Evolutionary conservation across 2,113 vertebrate species (phyloP).

Genomic region (Leptosomus discolor): DNA sequence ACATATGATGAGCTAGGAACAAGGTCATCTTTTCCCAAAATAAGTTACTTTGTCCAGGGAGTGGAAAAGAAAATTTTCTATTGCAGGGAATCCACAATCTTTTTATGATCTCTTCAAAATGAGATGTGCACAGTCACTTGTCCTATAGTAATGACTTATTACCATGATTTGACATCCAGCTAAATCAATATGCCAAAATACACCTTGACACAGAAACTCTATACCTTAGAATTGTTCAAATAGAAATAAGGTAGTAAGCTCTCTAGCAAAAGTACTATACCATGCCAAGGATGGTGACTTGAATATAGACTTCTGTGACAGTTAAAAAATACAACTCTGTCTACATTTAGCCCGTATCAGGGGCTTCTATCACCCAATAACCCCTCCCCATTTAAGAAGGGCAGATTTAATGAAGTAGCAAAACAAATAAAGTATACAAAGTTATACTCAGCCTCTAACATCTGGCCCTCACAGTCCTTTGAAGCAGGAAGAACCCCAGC

Average conservation of each 20-base stretch:
- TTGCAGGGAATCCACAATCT: not conserved
- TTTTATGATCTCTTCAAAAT: not conserved
- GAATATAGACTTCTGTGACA: not conserved
- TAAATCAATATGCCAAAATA: not conserved
- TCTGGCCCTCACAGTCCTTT: no score
- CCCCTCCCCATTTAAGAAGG: no score
- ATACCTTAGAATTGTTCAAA: not conserved
- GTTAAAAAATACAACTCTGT: not conserved
- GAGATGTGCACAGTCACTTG: not conserved
- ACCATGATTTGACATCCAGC: not conserved
- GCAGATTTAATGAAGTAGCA: no score
- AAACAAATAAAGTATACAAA: no score
- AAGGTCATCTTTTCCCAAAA: not conserved
- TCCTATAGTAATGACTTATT: not conserved
- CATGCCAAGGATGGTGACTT: not conserved
- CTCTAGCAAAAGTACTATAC: not conserved
- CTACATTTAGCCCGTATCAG: no score
- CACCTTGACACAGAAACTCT: not conserved
- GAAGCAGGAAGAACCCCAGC: no score
- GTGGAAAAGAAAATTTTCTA: not conserved
- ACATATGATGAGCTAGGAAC: not conserved
- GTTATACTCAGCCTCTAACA: no score
- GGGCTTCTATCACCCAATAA: no score
- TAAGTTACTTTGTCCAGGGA: not conserved
- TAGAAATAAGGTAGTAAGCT: not conserved